Conservation (phyloP, 2,113 vertebrate species). For the Vanacampus margaritifer region DNA sequence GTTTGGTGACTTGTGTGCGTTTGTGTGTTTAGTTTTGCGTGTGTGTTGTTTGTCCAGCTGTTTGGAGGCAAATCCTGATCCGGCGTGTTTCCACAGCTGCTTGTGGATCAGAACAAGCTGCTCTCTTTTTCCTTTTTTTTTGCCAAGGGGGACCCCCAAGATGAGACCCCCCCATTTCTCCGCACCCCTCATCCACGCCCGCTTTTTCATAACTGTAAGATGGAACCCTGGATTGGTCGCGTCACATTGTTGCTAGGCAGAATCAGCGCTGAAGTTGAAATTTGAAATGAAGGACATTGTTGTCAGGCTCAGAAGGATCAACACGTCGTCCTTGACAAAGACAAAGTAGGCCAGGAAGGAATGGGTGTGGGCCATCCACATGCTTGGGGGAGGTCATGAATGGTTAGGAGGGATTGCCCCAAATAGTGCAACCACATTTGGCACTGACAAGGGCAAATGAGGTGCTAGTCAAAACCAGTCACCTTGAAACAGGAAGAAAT, state of each 20-base stretch:
- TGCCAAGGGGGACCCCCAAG: constrained; percentile 25
- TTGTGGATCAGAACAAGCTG: constrained; percentile 64
- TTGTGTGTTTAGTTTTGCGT: constrained; percentile 19
- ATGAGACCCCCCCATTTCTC: background rate
- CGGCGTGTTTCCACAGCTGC: constrained; percentile 78
- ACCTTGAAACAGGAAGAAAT: background rate
- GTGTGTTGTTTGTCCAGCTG: constrained; percentile 74
- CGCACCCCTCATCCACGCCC: background rate
- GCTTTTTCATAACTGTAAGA: background rate
- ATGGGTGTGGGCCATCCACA: background rate
- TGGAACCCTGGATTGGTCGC: background rate
- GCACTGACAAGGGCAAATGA: background rate
- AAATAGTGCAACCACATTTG: background rate
- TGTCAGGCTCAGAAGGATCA: constrained; percentile 74
- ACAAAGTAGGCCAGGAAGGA: constrained; percentile 53
- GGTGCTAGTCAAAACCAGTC: background rate
- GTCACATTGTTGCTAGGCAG: constrained; percentile 33
- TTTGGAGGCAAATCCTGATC: constrained; percentile 71
- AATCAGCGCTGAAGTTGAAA: constrained; percentile 57
- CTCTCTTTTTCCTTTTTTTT: constrained; percentile 33
- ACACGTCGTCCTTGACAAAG: constrained; percentile 52
- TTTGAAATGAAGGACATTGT: constrained; percentile 61
- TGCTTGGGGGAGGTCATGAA: background rate
- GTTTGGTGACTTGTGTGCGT: constrained; percentile 3
- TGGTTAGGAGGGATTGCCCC: background rate